Percentiles rank a stretch among this genome's conserved stretches.
These are phyloP conservation scores for Pogoniulus pusillus DNA, from an alignment of 2,797 vertebrate genomes.

Conservation along the genomic window DNA sequence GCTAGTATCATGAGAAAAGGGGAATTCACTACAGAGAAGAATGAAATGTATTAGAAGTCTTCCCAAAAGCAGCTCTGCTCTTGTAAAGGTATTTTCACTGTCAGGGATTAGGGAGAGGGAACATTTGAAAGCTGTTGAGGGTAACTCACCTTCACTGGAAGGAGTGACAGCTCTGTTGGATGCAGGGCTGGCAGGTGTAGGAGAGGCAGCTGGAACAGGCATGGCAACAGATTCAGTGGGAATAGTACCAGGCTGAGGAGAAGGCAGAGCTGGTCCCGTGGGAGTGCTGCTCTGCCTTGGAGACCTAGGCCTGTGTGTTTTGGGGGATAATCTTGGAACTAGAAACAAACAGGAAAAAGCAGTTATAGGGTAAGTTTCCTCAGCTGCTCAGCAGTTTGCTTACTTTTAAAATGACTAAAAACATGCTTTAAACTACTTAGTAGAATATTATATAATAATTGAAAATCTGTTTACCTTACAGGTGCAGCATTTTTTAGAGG, in stretches of 20 bases:
- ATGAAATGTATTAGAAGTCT: background rate
- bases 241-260: constrained; percentile 88
- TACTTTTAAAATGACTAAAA: constrained; percentile 6
- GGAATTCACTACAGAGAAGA: background rate
- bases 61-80: background rate
- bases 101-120: background rate
- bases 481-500: background rate
- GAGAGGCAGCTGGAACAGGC: constrained; percentile 86
- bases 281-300: constrained; percentile 90
- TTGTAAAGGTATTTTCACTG: background rate
- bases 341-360: constrained; percentile 65
- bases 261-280: constrained; percentile 84
- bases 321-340: constrained; percentile 80
- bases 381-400: constrained; percentile 18
- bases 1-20: background rate
- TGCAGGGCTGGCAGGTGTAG: constrained; percentile 89
- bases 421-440: constrained; percentile 24
- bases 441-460: background rate
- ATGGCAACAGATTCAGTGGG: constrained; percentile 85
- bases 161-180: constrained; percentile 88
- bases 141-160: constrained; percentile 85
- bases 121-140: background rate
- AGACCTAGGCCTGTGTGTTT: constrained; percentile 95
- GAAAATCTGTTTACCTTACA: constrained; percentile 43
- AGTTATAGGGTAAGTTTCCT: constrained; percentile 47